Evolutionary conservation across 2,797 vertebrate species (phyloP).

Genomic region (Danionella dracula): DNA sequence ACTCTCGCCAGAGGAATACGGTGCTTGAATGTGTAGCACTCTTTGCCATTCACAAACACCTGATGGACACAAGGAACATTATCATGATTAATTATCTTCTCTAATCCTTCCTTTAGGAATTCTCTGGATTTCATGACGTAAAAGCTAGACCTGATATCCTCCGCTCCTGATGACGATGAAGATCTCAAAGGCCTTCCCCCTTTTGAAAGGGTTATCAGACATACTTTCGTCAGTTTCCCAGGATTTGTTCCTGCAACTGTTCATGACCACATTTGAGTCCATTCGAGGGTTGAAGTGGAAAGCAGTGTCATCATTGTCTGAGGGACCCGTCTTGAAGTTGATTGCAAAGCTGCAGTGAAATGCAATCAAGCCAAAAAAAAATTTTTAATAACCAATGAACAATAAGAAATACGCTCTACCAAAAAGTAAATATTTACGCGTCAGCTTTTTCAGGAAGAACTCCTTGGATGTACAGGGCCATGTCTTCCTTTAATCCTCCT

Average conservation of each 20-base stretch:
- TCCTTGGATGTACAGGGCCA: conserved; percentile 16
- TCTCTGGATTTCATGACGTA: neutral
- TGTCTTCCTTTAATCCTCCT: neutral
- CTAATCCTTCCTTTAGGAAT: neutral
- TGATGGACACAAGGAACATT: neutral
- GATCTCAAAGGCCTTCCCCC: neutral
- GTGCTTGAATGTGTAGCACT: neutral
- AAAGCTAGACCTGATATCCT: conserved; percentile 22
- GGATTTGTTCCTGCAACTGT: neutral
- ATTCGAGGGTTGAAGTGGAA: conserved; percentile 12
- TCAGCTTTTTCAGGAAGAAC: neutral
- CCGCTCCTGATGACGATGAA: neutral
- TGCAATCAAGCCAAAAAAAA: neutral
- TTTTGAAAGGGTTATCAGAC: neutral
- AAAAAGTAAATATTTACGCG: neutral
- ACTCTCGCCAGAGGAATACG: conserved; percentile 19
- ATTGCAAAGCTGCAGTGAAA: neutral
- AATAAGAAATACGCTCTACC: too few relatives aligned
- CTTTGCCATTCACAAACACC: conserved; percentile 17
- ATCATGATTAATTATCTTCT: too few relatives aligned
- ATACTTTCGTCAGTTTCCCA: neutral
- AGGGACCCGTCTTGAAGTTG: conserved; percentile 9
- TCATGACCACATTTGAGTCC: neutral
- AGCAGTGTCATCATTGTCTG: neutral
- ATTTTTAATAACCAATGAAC: neutral